Conservation (phyloP, 2,113 vertebrate genomes). For the Pachycephala philippinensis region DNA sequence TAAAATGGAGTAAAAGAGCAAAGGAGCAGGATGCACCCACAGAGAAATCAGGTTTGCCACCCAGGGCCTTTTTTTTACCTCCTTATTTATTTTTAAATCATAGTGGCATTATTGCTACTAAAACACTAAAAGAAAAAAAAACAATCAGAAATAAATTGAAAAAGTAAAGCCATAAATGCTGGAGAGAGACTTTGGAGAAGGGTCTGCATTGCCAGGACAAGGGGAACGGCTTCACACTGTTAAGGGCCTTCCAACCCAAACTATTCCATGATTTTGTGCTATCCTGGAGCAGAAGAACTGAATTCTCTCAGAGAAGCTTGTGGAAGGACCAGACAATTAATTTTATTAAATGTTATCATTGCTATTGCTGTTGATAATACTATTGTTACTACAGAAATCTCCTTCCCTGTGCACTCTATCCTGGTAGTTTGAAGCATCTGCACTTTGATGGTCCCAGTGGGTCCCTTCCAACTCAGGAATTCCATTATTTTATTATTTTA, state of each 20-base stretch:
- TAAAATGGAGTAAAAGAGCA: background rate
- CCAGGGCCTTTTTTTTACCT: background rate
- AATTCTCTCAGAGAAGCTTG: background rate
- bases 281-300: background rate
- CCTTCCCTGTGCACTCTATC: background rate
- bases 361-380: background rate
- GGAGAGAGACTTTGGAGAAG: background rate
- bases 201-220: background rate
- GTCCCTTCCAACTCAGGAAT: background rate
- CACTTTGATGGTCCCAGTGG: background rate
- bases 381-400: background rate
- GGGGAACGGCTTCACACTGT: background rate
- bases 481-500: background rate
- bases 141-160: background rate
- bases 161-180: background rate
- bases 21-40: background rate
- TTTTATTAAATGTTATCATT: background rate
- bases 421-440: background rate
- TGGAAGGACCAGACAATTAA: background rate
- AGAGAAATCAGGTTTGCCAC: background rate
- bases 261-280: background rate
- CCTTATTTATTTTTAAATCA: background rate
- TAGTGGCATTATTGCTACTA: background rate
- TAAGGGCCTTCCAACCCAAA: background rate
- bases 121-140: background rate